Evolutionary conservation across 2,888 invertebrate species (phyloP), one percentile per base, ranked within the genome.

Genomic region (Sesia apiformis): DNA sequence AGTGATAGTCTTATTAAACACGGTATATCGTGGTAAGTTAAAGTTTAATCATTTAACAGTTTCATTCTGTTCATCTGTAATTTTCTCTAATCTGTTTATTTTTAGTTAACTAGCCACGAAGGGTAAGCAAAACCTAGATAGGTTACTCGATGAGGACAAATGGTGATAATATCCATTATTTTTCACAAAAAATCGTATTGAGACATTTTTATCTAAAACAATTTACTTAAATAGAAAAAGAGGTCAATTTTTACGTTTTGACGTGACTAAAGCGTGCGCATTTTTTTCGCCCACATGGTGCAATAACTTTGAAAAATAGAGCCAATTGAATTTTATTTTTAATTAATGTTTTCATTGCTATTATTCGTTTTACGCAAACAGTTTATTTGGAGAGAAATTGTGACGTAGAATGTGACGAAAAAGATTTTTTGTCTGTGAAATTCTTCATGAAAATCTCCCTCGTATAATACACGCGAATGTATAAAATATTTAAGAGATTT

Each of bases 321-420:
- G 4, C 4, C 43, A 43, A 7, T 43, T 8, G 3, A 8, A 8
- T 7, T 8, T 46, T 46, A 4, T n/a, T 8, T 6, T 8, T 8
- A 46, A 46, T 46, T 46, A 23, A 23, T 23, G 23, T 23, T 23
- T 23, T 23, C 46, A 7, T 46, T 23, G 23, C 46, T 8, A n/a
- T 50, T 5, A 50, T 38, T 8, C 53, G 39, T 42, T 40, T 23
- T 58, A 53, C 56, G 56, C 56, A 57, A 56, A 58, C 39, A 50
- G 55, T 58, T 63, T 63, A 68, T 68, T 61, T 56, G 46, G 49
- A 53, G 55, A 53, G 61, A 58, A 39, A 58, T 46, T 23, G 57
- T 62, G 64, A 65, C 61, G 67, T 60, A 50, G 51, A 5, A 41
- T 38, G 52, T 61, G 66, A 66, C 62, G 60, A 54, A 55, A 57